Conservation (phyloP, 1,140 invertebrate genomes). For the Globodera ellingtonae region DNA sequence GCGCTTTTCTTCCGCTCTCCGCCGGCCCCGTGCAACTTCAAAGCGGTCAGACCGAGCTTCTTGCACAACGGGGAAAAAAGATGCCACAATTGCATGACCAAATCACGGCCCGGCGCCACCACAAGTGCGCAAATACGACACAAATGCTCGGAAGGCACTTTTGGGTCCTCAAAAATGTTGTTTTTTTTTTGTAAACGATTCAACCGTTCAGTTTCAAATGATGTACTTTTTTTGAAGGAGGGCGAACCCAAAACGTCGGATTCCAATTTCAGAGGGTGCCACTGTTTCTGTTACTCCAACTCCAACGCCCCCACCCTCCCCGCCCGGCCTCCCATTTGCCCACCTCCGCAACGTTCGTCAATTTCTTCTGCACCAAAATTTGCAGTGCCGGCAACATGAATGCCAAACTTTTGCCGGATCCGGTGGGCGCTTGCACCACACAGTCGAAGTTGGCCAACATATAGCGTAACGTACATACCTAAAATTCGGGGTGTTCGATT, state of each 20-base stretch:
- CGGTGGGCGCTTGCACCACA: slow-evolving; percentile 64
- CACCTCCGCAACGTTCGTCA: not conserved
- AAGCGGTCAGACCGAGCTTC: slow-evolving; percentile 35
- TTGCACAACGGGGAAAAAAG: slow-evolving; percentile 44
- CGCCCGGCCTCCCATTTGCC: not conserved
- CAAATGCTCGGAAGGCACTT: not conserved
- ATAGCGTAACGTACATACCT: slow-evolving; percentile 49
- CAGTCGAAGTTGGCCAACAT: slow-evolving; percentile 58
- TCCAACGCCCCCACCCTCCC: no score
- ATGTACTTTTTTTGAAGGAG: no score
- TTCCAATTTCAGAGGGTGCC: slow-evolving; percentile 10
- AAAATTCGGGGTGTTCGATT: slow-evolving; percentile 29
- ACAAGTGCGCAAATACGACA: slow-evolving; percentile 46
- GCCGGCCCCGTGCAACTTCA: slow-evolving; percentile 47
- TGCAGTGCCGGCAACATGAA: slow-evolving; percentile 58
- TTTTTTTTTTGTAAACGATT: slow-evolving; percentile 40
- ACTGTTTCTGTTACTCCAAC: no score
- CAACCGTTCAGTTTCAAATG: no score
- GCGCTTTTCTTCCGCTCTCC: slow-evolving; percentile 31
- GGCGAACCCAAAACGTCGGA: no score
- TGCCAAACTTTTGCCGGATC: slow-evolving; percentile 62
- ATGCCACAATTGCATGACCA: slow-evolving; percentile 39
- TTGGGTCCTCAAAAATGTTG: slow-evolving; percentile 12
- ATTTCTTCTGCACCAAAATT: slow-evolving; percentile 49
- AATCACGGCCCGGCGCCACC: slow-evolving; percentile 42